Evolutionary conservation across 1,140 invertebrate species (phyloP).

Genomic region (Drosophila ambigua): DNA sequence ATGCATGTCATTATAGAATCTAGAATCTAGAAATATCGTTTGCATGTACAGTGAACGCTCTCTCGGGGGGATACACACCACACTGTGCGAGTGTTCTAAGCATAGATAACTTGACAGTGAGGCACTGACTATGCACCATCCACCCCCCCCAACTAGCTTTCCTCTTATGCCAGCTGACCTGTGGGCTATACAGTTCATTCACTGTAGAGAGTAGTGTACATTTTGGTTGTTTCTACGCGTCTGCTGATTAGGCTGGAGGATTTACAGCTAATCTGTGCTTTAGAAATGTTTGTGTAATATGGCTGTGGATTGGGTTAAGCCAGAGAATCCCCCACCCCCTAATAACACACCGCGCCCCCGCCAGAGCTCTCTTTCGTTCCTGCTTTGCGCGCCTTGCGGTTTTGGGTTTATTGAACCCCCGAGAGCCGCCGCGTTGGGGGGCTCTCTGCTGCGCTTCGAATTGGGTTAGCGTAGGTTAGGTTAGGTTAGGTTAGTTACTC

Average conservation of each 20-base stretch:
- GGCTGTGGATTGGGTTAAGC: neutral
- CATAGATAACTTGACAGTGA: too few relatives aligned
- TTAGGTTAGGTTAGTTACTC: slow-evolving; percentile 63
- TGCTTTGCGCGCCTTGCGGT: neutral
- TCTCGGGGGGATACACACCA: neutral
- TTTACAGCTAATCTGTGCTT: slow-evolving; percentile 78
- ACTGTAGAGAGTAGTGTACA: too few relatives aligned
- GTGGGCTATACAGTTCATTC: too few relatives aligned
- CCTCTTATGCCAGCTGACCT: too few relatives aligned
- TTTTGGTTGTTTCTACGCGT: slow-evolving; percentile 4
- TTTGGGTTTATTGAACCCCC: slow-evolving; percentile 68
- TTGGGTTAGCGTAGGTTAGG: slow-evolving; percentile 71
- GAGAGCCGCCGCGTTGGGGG: slow-evolving; percentile 23
- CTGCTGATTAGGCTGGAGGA: slow-evolving; percentile 63
- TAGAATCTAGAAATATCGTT: slow-evolving; percentile 48
- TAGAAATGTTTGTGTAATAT: slow-evolving; percentile 34
- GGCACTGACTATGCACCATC: too few relatives aligned
- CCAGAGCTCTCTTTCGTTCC: neutral
- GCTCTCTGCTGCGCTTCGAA: slow-evolving; percentile 25
- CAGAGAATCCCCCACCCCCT: slow-evolving; percentile 1
- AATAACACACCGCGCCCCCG: too few relatives aligned
- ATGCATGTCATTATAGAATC: slow-evolving; percentile 51
- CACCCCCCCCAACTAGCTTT: neutral
- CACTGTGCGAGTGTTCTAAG: too few relatives aligned
- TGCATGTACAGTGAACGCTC: slow-evolving; percentile 5